Base-by-base conservation (phyloP, 2,113 vertebrate species). In the Propithecus coquereli region DNA sequence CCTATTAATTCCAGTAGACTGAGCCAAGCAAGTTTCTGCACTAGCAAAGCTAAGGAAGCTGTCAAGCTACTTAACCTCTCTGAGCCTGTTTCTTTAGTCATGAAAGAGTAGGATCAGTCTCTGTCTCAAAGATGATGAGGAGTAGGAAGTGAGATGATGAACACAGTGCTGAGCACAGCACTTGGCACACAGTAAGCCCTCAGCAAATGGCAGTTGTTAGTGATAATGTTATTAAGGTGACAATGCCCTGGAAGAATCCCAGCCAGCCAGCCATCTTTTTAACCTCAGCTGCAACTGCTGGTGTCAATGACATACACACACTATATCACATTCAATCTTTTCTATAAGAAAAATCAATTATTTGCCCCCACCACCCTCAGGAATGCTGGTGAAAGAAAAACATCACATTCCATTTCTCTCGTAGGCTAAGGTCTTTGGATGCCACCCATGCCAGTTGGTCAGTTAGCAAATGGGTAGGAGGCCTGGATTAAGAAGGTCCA, bases 391-490 rank as follows among this genome's bases (percentile, higher is more conserved):
- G 61, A 61, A 76, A 88, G 30, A 22, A 84, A 71, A 87, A 84
- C 27, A 63, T 79, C 79, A 88, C 50, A 68, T 85, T 94, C 57
- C 40, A 32, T 97, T 85, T 79, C 45, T 89, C n/a, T 82, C 2
- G 0, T 40, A 34, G 50, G 45, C 43, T 66, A 73, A 91, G 43
- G 40, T 90, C 32, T 54, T 63, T 95, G 54, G 91, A 54, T 3
- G 32, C 57, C 61, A 88, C 57, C 22, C 37, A n/a, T 80, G 57
- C 32, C 47, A 86, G 11, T 1, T 76, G 85, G 27, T 34, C 59
- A 93, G 66, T 84, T 59, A 91, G 63, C 70, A 92, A 80, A 85
- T 84, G 57, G 32, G 14, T 91, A 73, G 83, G 34, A 93, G 66
- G 27, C 92, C 59, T 88, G 37, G n/a, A 74, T 94, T 84, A 81